These are phyloP conservation scores for Cynopterus sphinx DNA, from an alignment of 2,797 vertebrate species.

Conservation along the genomic window DNA sequence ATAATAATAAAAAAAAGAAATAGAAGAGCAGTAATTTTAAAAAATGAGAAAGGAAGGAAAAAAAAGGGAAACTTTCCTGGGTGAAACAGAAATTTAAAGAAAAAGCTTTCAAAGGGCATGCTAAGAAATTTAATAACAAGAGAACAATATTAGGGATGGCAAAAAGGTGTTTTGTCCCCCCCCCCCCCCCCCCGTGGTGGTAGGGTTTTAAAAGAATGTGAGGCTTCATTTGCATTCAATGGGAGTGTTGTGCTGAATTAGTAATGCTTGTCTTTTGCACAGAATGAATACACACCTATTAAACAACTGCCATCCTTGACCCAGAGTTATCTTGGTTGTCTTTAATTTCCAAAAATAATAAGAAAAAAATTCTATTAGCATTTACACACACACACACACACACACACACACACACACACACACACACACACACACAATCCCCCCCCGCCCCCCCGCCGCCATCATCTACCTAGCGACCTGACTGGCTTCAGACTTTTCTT, in stretches of 20 bases:
- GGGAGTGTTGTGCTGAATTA: not conserved
- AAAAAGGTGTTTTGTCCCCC: not conserved
- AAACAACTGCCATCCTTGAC: not conserved
- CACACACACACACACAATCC: not conserved
- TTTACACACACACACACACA: not conserved
- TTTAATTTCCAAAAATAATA: slow-evolving; percentile 17
- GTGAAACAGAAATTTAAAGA: not conserved
- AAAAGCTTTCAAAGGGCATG: not conserved
- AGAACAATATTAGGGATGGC: not conserved
- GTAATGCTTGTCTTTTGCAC: not conserved
- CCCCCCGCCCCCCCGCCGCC: too few species aligned
- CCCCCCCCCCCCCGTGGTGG: too few species aligned
- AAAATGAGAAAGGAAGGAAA: not conserved
- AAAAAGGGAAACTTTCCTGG: not conserved
- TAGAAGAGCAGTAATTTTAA: not conserved
- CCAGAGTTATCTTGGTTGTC: not conserved
- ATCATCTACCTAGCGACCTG: too few species aligned
- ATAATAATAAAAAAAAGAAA: not conserved
- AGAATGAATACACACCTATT: not conserved
- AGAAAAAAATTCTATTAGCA: not conserved
- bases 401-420: not conserved
- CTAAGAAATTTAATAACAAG: not conserved
- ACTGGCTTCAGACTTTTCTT: not conserved
- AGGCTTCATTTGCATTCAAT: not conserved
- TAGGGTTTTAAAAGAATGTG: not conserved